Evolutionary conservation across 2,113 vertebrate genomes (phyloP).

Genomic region (Saimiri boliviensis): DNA sequence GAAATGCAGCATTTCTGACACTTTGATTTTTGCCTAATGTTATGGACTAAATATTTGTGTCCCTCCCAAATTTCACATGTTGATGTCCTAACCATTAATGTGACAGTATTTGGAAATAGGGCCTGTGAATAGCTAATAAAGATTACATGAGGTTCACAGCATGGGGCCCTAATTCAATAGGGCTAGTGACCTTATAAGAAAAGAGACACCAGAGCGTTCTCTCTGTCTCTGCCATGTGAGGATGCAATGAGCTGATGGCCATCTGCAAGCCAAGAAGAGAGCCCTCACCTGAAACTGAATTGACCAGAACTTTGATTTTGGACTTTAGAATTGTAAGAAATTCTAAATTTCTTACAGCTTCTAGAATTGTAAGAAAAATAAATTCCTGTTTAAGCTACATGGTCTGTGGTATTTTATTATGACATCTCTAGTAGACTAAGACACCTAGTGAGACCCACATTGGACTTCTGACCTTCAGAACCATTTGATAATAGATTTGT

Average conservation of each 20-base stretch:
- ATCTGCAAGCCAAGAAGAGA: neutral
- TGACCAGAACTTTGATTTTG: neutral
- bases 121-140: neutral
- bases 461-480: neutral
- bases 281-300: neutral
- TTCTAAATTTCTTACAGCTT: too few species aligned
- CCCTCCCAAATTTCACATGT: neutral
- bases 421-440: neutral
- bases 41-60: neutral
- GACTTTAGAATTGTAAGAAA: neutral
- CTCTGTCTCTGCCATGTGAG: neutral
- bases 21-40: neutral
- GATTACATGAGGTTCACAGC: neutral
- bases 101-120: neutral
- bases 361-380: neutral
- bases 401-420: neutral
- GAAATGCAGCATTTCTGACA: neutral
- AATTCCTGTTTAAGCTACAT: neutral
- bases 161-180: neutral
- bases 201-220: neutral
- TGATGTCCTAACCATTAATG: neutral
- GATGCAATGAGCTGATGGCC: neutral
- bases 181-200: neutral
- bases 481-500: neutral
- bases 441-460: neutral